A percentile compares a stretch with the other conserved stretches of the same genome.
Conservation (phyloP, 2,113 vertebrate genomes). For the Onychorhynchus coronatus region DNA sequence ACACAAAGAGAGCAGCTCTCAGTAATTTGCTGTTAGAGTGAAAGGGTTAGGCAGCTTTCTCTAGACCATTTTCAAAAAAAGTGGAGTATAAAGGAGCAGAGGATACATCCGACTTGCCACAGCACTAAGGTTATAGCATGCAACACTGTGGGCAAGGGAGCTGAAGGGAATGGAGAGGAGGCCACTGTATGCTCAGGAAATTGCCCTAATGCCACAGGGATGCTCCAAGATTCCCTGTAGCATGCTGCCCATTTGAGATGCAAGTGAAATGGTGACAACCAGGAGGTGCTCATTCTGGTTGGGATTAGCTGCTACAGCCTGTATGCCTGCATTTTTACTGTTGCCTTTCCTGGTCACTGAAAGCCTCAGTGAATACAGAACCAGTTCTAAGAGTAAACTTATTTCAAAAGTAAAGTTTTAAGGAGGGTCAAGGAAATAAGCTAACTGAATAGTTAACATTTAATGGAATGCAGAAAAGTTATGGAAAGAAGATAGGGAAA, state of each 20-base stretch:
- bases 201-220: neutral
- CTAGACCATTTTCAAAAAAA: neutral
- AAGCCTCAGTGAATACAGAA: neutral
- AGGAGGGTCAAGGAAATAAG: neutral
- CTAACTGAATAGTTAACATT: neutral
- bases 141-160: neutral
- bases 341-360: neutral
- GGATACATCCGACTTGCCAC: neutral
- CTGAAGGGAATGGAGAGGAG: neutral
- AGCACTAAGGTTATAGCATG: neutral
- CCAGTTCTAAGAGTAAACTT: neutral
- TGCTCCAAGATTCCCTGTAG: neutral
- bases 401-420: neutral
- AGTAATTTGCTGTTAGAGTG: neutral
- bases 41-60: neutral
- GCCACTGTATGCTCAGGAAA: fast-evolving
- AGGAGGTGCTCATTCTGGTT: fast-evolving
- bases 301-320: neutral
- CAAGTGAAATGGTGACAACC: neutral
- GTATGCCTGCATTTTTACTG: neutral
- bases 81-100: neutral
- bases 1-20: neutral
- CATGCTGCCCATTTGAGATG: neutral
- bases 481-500: slow-evolving; percentile 1
- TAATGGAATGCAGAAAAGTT: neutral